Evolutionary conservation across 2,888 invertebrate genomes (phyloP).

Genomic region (Tetragonisca angustula): DNA sequence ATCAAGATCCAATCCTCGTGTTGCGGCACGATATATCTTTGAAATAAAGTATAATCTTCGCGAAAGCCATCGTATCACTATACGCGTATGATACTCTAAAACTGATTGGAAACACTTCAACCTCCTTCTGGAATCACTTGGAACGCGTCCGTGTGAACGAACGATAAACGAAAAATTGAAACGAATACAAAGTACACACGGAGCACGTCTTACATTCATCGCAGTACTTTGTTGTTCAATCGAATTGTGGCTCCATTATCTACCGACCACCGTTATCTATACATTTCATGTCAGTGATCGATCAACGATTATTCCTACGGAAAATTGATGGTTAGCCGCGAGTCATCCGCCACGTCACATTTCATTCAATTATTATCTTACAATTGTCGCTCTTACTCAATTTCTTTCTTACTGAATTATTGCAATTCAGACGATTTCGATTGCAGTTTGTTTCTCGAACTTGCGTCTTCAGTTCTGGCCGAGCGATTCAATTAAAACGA

Average conservation of each 20-base stretch:
- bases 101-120: background rate
- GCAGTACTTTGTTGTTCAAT: background rate
- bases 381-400: background rate
- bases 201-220: conserved; percentile 10
- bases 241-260: background rate
- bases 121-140: background rate
- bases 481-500: background rate
- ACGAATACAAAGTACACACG: no score
- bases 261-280: background rate
- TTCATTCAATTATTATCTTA: background rate
- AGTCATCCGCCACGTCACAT: background rate
- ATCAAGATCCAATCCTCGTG: background rate
- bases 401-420: background rate
- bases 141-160: no score
- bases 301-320: background rate
- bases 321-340: background rate
- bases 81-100: background rate
- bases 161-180: background rate
- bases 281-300: background rate
- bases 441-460: background rate
- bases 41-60: background rate
- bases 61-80: background rate
- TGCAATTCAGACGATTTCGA: background rate
- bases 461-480: no score
- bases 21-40: background rate